A percentile compares a stretch with the other conserved stretches of the same genome.
These are phyloP conservation scores for Hofmannophila pseudospretella DNA, from an alignment of 2,888 invertebrate species.

Conservation along the genomic window DNA sequence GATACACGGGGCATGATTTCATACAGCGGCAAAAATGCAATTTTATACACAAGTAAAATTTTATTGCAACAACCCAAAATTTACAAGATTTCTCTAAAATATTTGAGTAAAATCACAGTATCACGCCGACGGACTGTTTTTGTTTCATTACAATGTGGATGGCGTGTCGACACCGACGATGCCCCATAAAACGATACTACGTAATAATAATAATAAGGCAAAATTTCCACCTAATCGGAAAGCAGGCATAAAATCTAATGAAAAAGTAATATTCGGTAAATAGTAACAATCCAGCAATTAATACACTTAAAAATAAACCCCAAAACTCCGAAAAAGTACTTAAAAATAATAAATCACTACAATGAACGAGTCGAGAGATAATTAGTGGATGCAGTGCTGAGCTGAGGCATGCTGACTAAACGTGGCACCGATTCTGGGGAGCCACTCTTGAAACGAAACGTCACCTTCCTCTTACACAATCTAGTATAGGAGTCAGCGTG, in stretches of 20 bases:
- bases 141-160: conserved; percentile 7
- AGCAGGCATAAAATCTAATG: conserved; percentile 29
- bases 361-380: conserved; percentile 1
- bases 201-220: conserved; percentile 40
- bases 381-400: background rate
- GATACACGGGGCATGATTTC: conserved; percentile 45
- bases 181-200: conserved; percentile 51
- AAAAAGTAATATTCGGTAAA: conserved; percentile 33
- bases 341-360: conserved; percentile 29
- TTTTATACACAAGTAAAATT: conserved; percentile 47
- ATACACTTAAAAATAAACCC: conserved; percentile 50
- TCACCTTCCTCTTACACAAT: no score
- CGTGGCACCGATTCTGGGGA: no score
- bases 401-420: no score
- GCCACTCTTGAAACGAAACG: no score
- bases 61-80: conserved; percentile 76
- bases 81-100: conserved; percentile 47
- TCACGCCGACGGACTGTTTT: conserved; percentile 30
- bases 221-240: conserved; percentile 29
- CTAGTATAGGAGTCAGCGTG: no score
- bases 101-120: conserved; percentile 48
- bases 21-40: conserved; percentile 46
- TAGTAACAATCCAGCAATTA: conserved; percentile 62
- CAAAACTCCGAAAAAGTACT: conserved; percentile 46
- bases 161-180: conserved; percentile 14